Evolutionary conservation across 2,888 invertebrate species (phyloP).

Genomic region (Acanthopleura granulata): DNA sequence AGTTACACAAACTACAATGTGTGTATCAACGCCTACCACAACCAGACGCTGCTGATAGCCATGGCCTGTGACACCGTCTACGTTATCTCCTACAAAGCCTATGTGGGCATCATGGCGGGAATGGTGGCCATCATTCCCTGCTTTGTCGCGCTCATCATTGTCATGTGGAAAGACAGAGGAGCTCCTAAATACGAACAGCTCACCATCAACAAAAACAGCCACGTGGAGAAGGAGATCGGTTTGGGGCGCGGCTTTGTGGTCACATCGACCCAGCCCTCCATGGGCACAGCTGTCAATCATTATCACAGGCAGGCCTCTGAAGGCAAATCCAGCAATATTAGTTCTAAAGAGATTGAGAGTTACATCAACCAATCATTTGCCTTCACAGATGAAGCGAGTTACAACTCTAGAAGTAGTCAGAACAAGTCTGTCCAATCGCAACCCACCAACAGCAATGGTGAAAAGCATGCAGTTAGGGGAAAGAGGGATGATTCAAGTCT

Average conservation of each 20-base stretch:
- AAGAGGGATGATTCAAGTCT: background rate
- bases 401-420: background rate
- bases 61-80: constrained; percentile 18
- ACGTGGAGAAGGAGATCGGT: background rate
- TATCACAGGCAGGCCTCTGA: background rate
- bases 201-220: background rate
- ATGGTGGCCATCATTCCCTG: constrained; percentile 44
- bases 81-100: constrained; percentile 18
- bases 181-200: constrained; percentile 13
- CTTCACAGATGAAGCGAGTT: background rate
- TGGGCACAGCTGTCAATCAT: background rate
- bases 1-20: constrained; percentile 30
- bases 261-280: background rate
- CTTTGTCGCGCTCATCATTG: constrained; percentile 30
- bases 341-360: constrained; percentile 2
- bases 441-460: no score
- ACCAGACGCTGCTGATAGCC: constrained; percentile 21
- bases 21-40: constrained; percentile 32
- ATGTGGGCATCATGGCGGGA: constrained; percentile 46
- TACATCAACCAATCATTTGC: constrained; percentile 15
- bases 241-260: background rate
- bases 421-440: background rate
- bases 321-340: background rate
- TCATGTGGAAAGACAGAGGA: constrained; percentile 32
- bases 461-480: no score